phyloP scores from a whole-genome alignment of 1,140 invertebrate species.

The Brachionus plicatilis region DNA sequence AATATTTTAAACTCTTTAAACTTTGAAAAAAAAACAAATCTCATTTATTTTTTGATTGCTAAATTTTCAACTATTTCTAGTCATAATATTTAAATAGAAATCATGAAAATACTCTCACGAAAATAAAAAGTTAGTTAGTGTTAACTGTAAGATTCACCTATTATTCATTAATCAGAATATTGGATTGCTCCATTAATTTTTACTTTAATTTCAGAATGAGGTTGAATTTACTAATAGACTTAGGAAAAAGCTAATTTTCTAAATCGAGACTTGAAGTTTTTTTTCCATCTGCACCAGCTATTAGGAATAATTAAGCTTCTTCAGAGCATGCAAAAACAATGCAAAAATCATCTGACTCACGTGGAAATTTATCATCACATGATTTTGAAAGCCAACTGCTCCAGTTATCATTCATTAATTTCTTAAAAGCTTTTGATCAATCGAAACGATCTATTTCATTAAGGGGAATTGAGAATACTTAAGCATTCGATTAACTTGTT shows the following conservation, averaged over 20 bases:
- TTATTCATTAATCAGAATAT: background rate
- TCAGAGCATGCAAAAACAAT: background rate
- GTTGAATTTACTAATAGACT: background rate
- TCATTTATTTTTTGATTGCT: no score
- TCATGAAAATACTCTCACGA: no score
- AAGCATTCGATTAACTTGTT: no score
- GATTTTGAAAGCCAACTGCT: background rate
- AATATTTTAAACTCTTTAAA: no score
- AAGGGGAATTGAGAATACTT: background rate
- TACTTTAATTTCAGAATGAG: background rate
- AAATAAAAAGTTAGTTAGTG: no score
- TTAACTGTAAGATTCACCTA: no score
- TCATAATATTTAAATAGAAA: no score
- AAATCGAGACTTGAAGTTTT: background rate
- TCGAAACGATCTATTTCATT: background rate
- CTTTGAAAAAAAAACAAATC: no score
- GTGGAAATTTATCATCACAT: background rate
- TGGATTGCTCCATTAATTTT: background rate
- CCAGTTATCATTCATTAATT: background rate
- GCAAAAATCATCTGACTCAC: background rate
- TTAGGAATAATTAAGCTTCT: background rate
- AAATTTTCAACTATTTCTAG: no score
- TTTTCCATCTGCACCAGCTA: background rate
- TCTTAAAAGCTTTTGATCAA: background rate
- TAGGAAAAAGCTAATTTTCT: background rate